phyloP scores from a whole-genome alignment of 2,888 invertebrate genomes.

The Agrochola lychnidis region DNA sequence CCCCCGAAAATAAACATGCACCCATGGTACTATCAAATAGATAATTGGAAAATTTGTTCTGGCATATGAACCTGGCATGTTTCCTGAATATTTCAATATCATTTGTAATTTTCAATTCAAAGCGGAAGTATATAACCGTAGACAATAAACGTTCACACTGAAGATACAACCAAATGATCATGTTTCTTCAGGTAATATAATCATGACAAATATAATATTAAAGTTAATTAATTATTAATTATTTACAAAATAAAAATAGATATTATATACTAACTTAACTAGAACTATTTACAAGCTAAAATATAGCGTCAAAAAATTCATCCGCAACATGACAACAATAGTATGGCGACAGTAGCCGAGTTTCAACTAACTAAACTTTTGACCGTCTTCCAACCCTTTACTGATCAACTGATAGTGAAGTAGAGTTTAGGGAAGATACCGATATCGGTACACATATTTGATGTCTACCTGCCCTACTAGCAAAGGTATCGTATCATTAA shows the following conservation, averaged over 20 bases:
- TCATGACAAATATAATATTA: too few species aligned
- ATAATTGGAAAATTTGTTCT: not conserved
- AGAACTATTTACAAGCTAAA: too few species aligned
- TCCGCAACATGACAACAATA: constrained; percentile 5
- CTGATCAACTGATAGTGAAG: constrained; percentile 4
- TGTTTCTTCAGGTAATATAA: not conserved
- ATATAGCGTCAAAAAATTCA: too few species aligned
- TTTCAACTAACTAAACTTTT: not conserved
- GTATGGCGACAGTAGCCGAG: not conserved
- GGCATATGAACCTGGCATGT: not conserved
- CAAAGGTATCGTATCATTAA: not conserved
- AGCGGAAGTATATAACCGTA: not conserved
- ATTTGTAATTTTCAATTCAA: not conserved
- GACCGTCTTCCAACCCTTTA: not conserved
- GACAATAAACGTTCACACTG: not conserved
- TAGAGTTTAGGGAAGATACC: not conserved
- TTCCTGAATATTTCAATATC: not conserved
- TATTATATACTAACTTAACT: too few species aligned
- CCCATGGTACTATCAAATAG: not conserved
- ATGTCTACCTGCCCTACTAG: not conserved
- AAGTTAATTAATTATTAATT: too few species aligned
- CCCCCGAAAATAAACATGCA: too few species aligned
- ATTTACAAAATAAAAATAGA: too few species aligned
- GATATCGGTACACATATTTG: not conserved
- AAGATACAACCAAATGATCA: not conserved